Base-by-base conservation (phyloP, 2,113 vertebrate genomes). In the Rhea pennata region DNA sequence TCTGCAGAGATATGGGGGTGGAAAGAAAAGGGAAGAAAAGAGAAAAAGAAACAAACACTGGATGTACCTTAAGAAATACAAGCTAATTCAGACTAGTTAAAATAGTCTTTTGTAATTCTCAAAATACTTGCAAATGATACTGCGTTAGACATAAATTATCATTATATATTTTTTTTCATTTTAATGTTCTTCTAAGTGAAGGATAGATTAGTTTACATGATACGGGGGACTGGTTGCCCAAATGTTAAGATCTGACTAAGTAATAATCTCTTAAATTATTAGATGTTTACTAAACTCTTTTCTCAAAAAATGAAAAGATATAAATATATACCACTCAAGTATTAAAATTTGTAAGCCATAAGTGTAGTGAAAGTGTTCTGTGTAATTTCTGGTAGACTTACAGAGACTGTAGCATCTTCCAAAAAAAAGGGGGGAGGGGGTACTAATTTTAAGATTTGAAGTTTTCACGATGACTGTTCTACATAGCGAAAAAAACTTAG, bases 251-350 rank as follows among this genome's bases (percentile, higher is more conserved):
- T 89, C 62, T 77, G 62, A 9, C 33, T 67, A 36, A 56, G 21
- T 65, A 48, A 16, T 22, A 12, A 8, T 59, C 20, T 84, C 14
- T 70, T 29, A 33, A 72, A 29, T 12, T 40, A 48, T 11, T 71
- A 51, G 2, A 36, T 61, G 46, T 73, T 87, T 73, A 20, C 19
- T 40, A 84, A 40, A 15, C 51, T 4, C 1, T 76, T 64, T 75
- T 50, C 20, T 72, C 5, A 48, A 46, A 42, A 42, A n/a, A 39
- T 31, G 6, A 19, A 11, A 56, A 24, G 0, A 0, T 54, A 1
- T 67, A 36, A 40, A 84, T 78, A 22, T 39, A 54, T 13, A 58
- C 77, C 23, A 67, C 16, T 1, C 9, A 50, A 51, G 8, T 20
- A 36, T 22, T 90, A 76, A 95, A 81, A 3, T 33, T 71, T 93